Evolutionary conservation across 1,140 invertebrate genomes (phyloP).

Genomic region (Ceratoteleas bidentatus): DNA sequence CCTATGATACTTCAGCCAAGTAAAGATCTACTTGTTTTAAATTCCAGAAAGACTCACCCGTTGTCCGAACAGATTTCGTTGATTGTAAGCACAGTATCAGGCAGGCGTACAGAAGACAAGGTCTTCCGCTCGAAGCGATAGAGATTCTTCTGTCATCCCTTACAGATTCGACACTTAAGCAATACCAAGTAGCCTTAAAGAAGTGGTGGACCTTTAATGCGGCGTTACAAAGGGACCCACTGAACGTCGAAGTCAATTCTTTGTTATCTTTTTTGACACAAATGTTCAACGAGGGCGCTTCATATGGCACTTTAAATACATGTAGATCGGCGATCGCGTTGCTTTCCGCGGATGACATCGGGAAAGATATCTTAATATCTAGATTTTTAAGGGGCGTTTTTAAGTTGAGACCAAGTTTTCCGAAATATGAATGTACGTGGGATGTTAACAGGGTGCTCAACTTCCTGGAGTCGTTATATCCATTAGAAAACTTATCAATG

Average conservation of each 20-base stretch:
- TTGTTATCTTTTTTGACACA: conserved; percentile 8
- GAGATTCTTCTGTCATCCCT: not conserved
- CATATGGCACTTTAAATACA: conserved; percentile 14
- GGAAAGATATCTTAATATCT: conserved; percentile 11
- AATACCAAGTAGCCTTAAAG: conserved; percentile 6
- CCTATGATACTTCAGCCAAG: conserved; percentile 38
- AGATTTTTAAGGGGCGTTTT: conserved; percentile 17
- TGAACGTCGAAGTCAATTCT: not conserved
- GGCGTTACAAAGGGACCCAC: not conserved
- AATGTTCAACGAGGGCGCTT: not conserved
- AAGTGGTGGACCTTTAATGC: conserved; percentile 1
- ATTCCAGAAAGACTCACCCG: conserved; percentile 17
- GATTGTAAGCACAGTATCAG: conserved; percentile 9
- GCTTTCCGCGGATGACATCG: conserved; percentile 5
- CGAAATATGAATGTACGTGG: conserved; percentile 19
- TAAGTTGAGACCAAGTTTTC: not conserved
- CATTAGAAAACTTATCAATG: not conserved
- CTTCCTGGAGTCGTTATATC: conserved; percentile 7
- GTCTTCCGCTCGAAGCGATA: not conserved
- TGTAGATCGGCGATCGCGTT: conserved; percentile 12
- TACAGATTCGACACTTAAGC: not conserved
- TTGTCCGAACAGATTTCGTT: conserved; percentile 3
- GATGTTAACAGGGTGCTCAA: conserved; percentile 10
- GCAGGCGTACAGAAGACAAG: conserved; percentile 6
- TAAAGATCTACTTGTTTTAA: conserved; percentile 30